Evolutionary conservation across 53 echinoderm and acorn worm genomes (phyloP), one percentile per base, ranked within the genome.

Genomic region (Stichopus horrens): DNA sequence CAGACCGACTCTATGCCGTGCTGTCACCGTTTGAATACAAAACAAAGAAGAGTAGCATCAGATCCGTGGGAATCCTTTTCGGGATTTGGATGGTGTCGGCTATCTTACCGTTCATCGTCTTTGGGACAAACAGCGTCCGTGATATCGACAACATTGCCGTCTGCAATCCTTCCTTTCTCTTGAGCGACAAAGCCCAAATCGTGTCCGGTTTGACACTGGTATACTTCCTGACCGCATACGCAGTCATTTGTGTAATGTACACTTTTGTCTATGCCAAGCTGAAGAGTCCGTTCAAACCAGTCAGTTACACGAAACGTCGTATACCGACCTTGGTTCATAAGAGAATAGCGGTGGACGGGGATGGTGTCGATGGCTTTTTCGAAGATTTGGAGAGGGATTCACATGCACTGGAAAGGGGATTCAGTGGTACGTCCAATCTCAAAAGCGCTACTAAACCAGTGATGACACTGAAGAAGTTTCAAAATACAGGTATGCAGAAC

Each of bases 1-100:
- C 79, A 18, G 79, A 79, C 52, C 52, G 79, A 19, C 79, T 79
- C 55, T 53, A 79, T 9, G 79, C 79, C 4, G 79, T 79, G 8
- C 9, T 79, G 5, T 79, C 13, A 7, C 79, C 79, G 53, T 79
- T 79, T 55, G 52, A 11, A 5, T 79, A 79, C 52, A 79, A 79
- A 55, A 79, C 9, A 55, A 79, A 53, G 10, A 53, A 53, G 54
- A 53, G 54, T 8, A 16, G n/a, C 5, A 7, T 53, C 5, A 19
- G 37, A 79, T 79, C 79, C 5, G 54, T 6, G 13, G 52, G 52
- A 5, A 54, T 79, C 55, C n/a, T 79, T 0, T 14, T 18, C 4
- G 79, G 11, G 6, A 79, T 53, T 79, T 79, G 79, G 79, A 9
- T n/a, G 53, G 55, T 51, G 55, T 79, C 79, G 19, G 52, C 9